Evolutionary conservation across 2,888 invertebrate species (phyloP).

Genomic region (Biston stratarius): DNA sequence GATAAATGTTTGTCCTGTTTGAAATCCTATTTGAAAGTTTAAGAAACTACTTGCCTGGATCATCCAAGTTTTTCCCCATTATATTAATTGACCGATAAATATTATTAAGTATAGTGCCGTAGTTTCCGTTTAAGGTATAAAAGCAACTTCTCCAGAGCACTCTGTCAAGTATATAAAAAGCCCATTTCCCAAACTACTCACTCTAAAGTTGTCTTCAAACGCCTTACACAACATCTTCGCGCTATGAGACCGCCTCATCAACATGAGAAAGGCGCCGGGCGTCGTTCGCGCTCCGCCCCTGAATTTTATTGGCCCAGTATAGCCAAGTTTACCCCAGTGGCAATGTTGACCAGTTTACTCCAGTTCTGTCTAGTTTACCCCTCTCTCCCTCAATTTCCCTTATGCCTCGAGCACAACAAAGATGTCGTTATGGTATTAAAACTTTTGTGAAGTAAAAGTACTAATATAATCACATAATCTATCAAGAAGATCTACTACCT

Average conservation of each 20-base stretch:
- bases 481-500: not conserved
- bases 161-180: not conserved
- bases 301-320: constrained; percentile 73
- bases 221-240: constrained; percentile 28
- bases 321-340: constrained; percentile 29
- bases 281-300: constrained; percentile 64
- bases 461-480: not conserved
- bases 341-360: constrained; percentile 16
- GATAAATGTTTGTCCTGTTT: too few relatives aligned
- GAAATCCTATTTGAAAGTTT: too few relatives aligned
- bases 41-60: not conserved
- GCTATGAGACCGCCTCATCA: constrained; percentile 64
- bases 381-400: constrained; percentile 5
- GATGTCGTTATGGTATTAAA: constrained; percentile 41
- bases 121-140: too few relatives aligned
- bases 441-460: constrained; percentile 40
- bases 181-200: constrained; percentile 7
- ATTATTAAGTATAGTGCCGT: too few relatives aligned
- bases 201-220: constrained; percentile 16
- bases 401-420: constrained; percentile 31
- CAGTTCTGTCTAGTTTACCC: constrained; percentile 9
- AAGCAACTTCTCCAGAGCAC: too few relatives aligned
- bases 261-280: constrained; percentile 71
- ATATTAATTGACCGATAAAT: too few relatives aligned
- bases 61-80: too few relatives aligned